Evolutionary conservation across 2,888 invertebrate genomes (phyloP).

Genomic region (Oligia fasciuncula): DNA sequence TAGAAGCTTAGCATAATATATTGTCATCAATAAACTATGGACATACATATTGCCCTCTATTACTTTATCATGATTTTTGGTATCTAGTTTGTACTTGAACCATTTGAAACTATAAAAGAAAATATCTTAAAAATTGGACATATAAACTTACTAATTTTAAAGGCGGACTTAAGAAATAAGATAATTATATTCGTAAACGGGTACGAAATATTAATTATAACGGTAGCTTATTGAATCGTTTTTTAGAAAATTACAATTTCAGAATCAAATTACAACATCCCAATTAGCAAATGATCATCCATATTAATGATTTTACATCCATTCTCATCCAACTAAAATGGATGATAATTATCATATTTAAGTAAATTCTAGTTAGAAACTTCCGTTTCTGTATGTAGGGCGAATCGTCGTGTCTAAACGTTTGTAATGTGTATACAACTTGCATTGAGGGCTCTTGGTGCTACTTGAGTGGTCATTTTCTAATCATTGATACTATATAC

Average conservation of each 20-base stretch:
- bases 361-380: constrained; percentile 37
- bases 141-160: no score
- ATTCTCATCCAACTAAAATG: neutral
- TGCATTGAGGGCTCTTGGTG: constrained; percentile 24
- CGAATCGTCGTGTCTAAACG: constrained; percentile 14
- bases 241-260: neutral
- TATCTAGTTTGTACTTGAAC: neutral
- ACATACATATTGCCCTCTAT: neutral
- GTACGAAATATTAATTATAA: no score
- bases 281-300: constrained; percentile 4
- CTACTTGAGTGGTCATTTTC: constrained; percentile 13
- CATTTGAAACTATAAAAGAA: neutral
- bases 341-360: constrained; percentile 17
- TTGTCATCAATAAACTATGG: constrained; percentile 1
- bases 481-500: constrained; percentile 4
- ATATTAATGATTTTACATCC: neutral
- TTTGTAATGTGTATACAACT: constrained; percentile 22
- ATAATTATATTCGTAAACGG: neutral
- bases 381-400: constrained; percentile 37
- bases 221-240: no score
- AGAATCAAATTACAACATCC: neutral
- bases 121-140: no score
- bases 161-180: neutral
- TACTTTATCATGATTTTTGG: neutral
- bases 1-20: constrained; percentile 10